Base-by-base conservation (phyloP, 92 coral and sea anemone genomes). In the Epizoanthus illoricatus region DNA sequence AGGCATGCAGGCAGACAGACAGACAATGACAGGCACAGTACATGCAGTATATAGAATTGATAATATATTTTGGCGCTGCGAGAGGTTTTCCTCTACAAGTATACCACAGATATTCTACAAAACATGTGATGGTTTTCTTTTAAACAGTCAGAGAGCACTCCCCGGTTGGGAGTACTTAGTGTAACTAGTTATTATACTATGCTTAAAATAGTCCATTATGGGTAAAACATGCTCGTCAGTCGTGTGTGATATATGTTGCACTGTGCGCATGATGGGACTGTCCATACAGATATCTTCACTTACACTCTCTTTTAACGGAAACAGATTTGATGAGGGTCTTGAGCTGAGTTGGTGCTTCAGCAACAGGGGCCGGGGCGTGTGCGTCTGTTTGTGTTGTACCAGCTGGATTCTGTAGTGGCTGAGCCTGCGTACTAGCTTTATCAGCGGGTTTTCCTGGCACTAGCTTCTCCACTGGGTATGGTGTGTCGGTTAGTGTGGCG, bases 271-370 rank as follows among this genome's bases (percentile, higher is more conserved):
- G 56, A 7, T 11, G 47, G 6, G n/a, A 69, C 18, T 7, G 36
- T 40, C 36, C 20, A 16, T 5, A 7, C 2, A 13, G 19, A 39
- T 58, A 79, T 23, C 17, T 52, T 13, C 21, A 63, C 43, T 63
- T 61, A 78, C 82, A 58, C 16, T 78, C 71, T 63, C 71, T 78
- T 41, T 39, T 78, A 42, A 39, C 33, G 58, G 56, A 17, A n/a
- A 13, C 11, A 55, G 23, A 62, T 70, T 42, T 28, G 21, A 64
- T 12, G 3, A 58, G 82, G 10, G 23, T 9, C 45, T 78, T 57
- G 60, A 28, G 36, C 40, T 63, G 82, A 63, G 71, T 40, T 23
- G 59, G 58, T 43, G 71, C 59, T 52, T 73, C 64, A 19, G 4
- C 33, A 11, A 47, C 13, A 17, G 82, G 57, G 3, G 71, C 13